Base-by-base conservation (phyloP, 2,888 invertebrate species). In the Petrophora chlorosata region DNA sequence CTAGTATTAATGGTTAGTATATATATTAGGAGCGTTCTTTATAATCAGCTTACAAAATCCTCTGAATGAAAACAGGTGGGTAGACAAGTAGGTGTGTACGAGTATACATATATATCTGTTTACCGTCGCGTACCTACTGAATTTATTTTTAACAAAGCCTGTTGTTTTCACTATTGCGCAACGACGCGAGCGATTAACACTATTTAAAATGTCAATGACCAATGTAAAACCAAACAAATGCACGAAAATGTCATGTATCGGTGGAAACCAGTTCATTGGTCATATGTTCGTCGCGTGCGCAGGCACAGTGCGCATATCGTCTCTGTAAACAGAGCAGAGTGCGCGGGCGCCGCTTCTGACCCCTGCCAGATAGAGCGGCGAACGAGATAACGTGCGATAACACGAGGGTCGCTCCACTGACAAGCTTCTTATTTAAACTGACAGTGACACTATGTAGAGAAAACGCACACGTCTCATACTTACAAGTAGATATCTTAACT, bases 241-340 rank as follows among this genome's bases (percentile, higher is more conserved):
- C 54, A 61, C 44, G 23, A 45, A 46, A 46, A 51, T 14, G 36
- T 29, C n/a, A 19, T n/a, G 49, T 46, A 48, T 57, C 53, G 33
- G 56, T 46, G 51, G 59, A 56, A 67, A 65, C 69, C 64, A 63
- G 63, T 65, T 59, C 40, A 63, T 56, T 64, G 62, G 76, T 79
- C 85, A 85, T 83, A 80, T 79, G 73, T 62, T 66, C 67, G 75
- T 67, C 80, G 85, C 85, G 84, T 86, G 86, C 77, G 73, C 76
- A 28, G 33, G 23, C 35, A 8, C 19, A 59, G 79, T 84, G 79
- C 73, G 70, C 71, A 61, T 76, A 68, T 58, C 53, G 39, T 47
- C 59, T 69, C 64, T 61, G 73, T 77, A 83, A 84, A 80, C 80
- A 80, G 74, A 67, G 57, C 72, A 67, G 69, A 73, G 73, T 68